Evolutionary conservation across 2,113 vertebrate genomes (phyloP).

Genomic region (Spizaetus ornatus): DNA sequence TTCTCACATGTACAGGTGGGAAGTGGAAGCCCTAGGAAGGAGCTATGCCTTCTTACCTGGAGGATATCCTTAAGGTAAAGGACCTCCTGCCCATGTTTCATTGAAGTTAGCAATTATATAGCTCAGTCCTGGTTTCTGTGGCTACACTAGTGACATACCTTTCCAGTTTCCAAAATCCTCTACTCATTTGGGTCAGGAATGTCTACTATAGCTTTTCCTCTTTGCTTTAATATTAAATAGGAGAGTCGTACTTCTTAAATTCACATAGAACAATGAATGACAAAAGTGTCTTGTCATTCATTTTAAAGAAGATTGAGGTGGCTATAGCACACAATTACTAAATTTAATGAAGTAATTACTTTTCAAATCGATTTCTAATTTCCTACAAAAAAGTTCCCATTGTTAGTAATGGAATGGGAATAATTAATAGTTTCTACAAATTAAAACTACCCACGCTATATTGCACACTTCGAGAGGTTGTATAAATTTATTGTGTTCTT

Average conservation of each 20-base stretch:
- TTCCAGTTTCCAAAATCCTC: not conserved
- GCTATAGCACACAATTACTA: not conserved
- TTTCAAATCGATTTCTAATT: conserved; percentile 17
- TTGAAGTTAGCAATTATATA: not conserved
- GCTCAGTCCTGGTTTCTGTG: not conserved
- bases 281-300: not conserved
- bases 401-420: not conserved
- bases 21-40: not conserved
- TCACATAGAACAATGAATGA: not conserved
- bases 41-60: not conserved
- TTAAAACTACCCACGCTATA: not conserved
- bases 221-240: not conserved
- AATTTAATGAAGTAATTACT: conserved; percentile 21
- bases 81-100: not conserved
- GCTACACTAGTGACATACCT: not conserved
- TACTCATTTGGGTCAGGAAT: not conserved
- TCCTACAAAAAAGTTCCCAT: not conserved
- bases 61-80: not conserved
- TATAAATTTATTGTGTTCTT: not conserved
- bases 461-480: not conserved
- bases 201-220: not conserved
- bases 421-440: not conserved
- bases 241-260: not conserved
- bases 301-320: conserved; percentile 3
- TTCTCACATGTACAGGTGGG: not conserved